Conservation (phyloP, 2,888 invertebrate species). For the Herminia tarsipennalis region DNA sequence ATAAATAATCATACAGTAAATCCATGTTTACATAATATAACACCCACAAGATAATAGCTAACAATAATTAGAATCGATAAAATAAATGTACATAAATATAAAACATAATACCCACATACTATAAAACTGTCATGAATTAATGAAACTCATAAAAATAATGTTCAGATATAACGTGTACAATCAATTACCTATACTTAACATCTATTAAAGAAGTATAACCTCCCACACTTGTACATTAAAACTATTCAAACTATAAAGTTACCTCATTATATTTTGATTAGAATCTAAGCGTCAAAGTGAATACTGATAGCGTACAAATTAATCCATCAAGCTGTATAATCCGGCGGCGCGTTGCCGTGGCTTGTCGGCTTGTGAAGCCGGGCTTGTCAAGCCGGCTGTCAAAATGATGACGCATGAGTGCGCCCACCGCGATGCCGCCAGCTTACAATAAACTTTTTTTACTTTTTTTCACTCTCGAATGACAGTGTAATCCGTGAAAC, state of each 20-base stretch:
- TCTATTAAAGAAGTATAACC: slow-evolving; percentile 27
- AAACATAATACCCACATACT: slow-evolving; percentile 1
- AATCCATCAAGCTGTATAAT: slow-evolving; percentile 81
- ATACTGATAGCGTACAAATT: slow-evolving; percentile 61
- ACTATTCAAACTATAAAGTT: slow-evolving; percentile 34
- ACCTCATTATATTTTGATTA: slow-evolving; percentile 61
- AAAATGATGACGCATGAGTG: slow-evolving; percentile 80
- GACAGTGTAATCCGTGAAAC: slow-evolving; percentile 59
- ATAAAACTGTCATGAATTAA: slow-evolving; percentile 5
- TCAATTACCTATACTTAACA: slow-evolving; percentile 26
- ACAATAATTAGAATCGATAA: not conserved
- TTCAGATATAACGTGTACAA: slow-evolving; percentile 5
- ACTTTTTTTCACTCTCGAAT: slow-evolving; percentile 38
- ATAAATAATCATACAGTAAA: no score
- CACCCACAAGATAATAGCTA: not conserved
- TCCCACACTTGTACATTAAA: slow-evolving; percentile 30
- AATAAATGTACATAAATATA: slow-evolving; percentile 2
- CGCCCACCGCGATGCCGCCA: slow-evolving; percentile 66
- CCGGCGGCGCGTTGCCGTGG: slow-evolving; percentile 67
- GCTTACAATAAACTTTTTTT: slow-evolving; percentile 53
- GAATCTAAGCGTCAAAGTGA: slow-evolving; percentile 49
- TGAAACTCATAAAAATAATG: slow-evolving; percentile 4
- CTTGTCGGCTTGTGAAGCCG: slow-evolving; percentile 48
- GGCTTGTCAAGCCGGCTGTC: slow-evolving; percentile 74
- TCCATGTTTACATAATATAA: no score